Percentiles rank a stretch among this genome's conserved stretches.
phyloP scores from a whole-genome alignment of 1,140 invertebrate species.

The Leptopilina clavipes region DNA sequence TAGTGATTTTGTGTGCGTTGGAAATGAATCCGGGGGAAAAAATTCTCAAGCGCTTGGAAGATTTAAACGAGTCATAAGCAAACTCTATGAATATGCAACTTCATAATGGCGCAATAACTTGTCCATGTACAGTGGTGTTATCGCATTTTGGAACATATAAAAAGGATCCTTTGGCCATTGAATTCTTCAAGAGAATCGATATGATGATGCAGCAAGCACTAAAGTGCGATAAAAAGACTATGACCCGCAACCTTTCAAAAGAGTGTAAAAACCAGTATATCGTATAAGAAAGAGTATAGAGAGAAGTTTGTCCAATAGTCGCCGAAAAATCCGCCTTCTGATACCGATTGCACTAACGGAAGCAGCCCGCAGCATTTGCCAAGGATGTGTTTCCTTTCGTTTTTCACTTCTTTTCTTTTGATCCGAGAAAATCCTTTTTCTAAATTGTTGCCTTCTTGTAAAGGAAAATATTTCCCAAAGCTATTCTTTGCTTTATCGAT shows the following conservation, averaged over 20 bases:
- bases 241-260: neutral
- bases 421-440: neutral
- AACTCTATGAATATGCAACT: constrained; percentile 21
- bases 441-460: neutral
- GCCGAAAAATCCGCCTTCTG: neutral
- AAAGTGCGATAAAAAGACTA: constrained; percentile 22
- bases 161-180: constrained; percentile 5
- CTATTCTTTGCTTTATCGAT: neutral
- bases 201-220: neutral
- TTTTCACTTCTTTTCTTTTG: neutral
- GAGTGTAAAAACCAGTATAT: constrained; percentile 7
- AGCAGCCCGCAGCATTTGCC: constrained; percentile 9
- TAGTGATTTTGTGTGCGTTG: no score
- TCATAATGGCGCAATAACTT: constrained; percentile 2
- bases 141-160: constrained; percentile 4
- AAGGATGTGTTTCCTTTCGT: neutral
- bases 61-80: constrained; percentile 27
- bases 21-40: no score
- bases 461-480: neutral
- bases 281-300: constrained; percentile 26
- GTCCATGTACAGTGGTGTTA: constrained; percentile 23
- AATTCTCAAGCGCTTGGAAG: constrained; percentile 5
- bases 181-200: constrained; percentile 27
- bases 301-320: constrained; percentile 3
- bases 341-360: constrained; percentile 19